Evolutionary conservation across 2,113 vertebrate genomes (phyloP).

Genomic region (Cryptomyrus ogoouensis): DNA sequence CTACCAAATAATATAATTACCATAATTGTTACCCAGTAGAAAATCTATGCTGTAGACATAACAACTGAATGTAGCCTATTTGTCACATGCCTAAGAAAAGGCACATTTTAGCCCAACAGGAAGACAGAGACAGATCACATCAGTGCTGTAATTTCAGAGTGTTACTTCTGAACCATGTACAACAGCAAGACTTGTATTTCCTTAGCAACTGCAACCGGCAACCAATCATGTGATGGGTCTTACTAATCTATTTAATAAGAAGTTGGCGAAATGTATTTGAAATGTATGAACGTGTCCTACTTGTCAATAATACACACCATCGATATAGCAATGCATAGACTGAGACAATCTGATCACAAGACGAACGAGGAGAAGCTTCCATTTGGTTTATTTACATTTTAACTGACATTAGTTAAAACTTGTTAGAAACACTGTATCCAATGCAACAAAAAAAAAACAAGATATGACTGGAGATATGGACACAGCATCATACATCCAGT

Average conservation of each 20-base stretch:
- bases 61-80: neutral
- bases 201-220: neutral
- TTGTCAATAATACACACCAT: neutral
- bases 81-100: neutral
- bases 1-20: neutral
- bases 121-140: neutral
- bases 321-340: neutral
- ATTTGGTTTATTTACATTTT: slow-evolving; percentile 16
- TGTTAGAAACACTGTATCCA: neutral
- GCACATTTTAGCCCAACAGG: neutral
- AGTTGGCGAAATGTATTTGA: neutral
- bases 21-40: neutral
- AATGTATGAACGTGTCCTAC: neutral
- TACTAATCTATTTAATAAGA: neutral
- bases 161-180: neutral
- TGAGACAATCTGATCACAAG: neutral
- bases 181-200: neutral
- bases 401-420: slow-evolving; percentile 1
- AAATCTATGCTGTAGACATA: neutral
- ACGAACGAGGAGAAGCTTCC: neutral
- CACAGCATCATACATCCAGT: neutral
- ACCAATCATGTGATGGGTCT: neutral
- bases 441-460: neutral
- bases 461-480: neutral
- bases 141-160: neutral